Evolutionary conservation across 2,797 vertebrate genomes (phyloP).

Genomic region (Paedocypris micromegethes): DNA sequence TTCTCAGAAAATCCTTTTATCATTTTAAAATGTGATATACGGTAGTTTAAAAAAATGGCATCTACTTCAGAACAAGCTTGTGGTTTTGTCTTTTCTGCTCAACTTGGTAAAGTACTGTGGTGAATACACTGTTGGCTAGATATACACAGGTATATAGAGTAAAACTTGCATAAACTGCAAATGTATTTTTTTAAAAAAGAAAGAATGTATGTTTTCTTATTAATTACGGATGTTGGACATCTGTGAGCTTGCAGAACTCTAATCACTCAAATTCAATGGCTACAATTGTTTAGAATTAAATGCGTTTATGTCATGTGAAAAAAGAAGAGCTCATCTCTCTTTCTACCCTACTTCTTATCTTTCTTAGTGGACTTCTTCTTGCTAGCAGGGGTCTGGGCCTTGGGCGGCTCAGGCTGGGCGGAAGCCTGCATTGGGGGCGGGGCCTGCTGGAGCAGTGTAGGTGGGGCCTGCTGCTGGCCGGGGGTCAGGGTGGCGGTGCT

Average conservation of each 20-base stretch:
- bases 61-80: too few relatives aligned
- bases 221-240: too few relatives aligned
- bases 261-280: too few relatives aligned
- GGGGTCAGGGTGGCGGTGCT: slow-evolving; percentile 91
- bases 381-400: slow-evolving; percentile 80
- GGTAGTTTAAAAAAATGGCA: too few relatives aligned
- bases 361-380: slow-evolving; percentile 99
- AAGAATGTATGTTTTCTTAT: too few relatives aligned
- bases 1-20: background rate
- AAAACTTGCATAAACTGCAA: slow-evolving; percentile 31
- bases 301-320: too few relatives aligned
- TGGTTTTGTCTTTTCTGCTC: slow-evolving; percentile 3
- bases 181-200: background rate
- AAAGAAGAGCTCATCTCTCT: too few relatives aligned
- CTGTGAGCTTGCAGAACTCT: too few relatives aligned
- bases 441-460: slow-evolving; percentile 62
- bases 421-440: slow-evolving; percentile 65
- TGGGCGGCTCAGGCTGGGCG: slow-evolving; percentile 67
- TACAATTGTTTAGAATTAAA: too few relatives aligned
- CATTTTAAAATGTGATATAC: too few relatives aligned
- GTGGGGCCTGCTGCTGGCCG: slow-evolving; percentile 68
- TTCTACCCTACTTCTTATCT: slow-evolving; percentile 83
- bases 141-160: slow-evolving; percentile 36
- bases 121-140: slow-evolving; percentile 38
- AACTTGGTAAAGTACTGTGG: slow-evolving; percentile 29